These are phyloP conservation scores for Parazoanthus atlanticus DNA, from an alignment of 92 coral and sea anemone species.

Conservation along the genomic window DNA sequence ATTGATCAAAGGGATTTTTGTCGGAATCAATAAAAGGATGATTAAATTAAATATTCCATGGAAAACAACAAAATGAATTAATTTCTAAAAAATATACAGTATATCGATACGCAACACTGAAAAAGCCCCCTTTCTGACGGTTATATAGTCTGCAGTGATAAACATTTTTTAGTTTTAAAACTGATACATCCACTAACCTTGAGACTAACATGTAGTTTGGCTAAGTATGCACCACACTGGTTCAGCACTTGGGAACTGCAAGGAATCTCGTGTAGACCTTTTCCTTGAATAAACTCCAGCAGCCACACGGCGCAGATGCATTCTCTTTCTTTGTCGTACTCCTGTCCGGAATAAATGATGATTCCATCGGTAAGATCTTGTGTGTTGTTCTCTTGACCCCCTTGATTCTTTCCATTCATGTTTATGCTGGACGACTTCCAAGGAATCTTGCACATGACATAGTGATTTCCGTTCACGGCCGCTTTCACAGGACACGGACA, in stretches of 20 bases:
- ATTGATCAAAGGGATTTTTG: too few relatives aligned
- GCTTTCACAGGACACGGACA: conserved; percentile 24
- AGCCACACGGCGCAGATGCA: conserved; percentile 27
- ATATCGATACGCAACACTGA: too few relatives aligned
- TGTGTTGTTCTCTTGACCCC: neutral
- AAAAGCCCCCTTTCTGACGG: too few relatives aligned
- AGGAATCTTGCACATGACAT: conserved; percentile 36
- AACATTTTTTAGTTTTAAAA: neutral
- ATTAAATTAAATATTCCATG: neutral
- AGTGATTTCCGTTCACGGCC: conserved; percentile 1
- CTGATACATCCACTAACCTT: neutral
- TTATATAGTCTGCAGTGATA: too few relatives aligned
- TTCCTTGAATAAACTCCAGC: conserved; percentile 16
- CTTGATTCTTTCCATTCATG: neutral
- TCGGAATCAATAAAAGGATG: too few relatives aligned
- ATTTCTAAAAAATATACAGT: too few relatives aligned
- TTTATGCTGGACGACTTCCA: neutral
- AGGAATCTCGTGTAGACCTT: conserved; percentile 22
- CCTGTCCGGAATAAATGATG: conserved; percentile 16
- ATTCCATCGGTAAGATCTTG: neutral
- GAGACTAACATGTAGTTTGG: conserved; percentile 31
- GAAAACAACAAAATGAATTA: too few relatives aligned
- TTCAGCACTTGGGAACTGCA: conserved; percentile 8
- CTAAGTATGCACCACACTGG: conserved; percentile 21
- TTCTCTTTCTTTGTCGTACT: conserved; percentile 11